Percentiles rank a stretch among this genome's conserved stretches.
phyloP scores from a whole-genome alignment of 2,888 invertebrate genomes.

The Strigamia transsilvanica region DNA sequence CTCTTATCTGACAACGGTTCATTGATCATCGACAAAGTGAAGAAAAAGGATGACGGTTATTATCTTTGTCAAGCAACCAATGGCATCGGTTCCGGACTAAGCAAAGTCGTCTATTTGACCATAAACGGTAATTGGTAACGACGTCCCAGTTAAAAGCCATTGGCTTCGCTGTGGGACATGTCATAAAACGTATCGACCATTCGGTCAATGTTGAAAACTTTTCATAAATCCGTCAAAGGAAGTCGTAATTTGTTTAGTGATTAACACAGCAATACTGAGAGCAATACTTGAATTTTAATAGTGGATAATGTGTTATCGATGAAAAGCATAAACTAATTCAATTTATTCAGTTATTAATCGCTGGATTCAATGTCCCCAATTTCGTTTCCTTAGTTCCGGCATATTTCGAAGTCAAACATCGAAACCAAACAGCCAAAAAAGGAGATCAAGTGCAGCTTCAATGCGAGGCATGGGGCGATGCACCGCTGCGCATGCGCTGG shows the following conservation, averaged over 20 bases:
- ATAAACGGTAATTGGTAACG: slow-evolving; percentile 64
- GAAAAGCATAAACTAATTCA: too few relatives aligned
- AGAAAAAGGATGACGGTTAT: slow-evolving; percentile 65
- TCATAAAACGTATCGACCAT: background rate
- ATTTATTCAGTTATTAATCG: background rate
- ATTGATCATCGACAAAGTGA: slow-evolving; percentile 63
- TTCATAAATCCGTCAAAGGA: background rate
- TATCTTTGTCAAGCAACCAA: slow-evolving; percentile 67
- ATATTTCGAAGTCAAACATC: slow-evolving; percentile 59
- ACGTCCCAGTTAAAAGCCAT: slow-evolving; percentile 14
- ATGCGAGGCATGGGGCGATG: slow-evolving; percentile 66
- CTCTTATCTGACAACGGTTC: slow-evolving; percentile 63
- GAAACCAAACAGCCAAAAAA: slow-evolving; percentile 63
- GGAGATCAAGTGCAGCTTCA: slow-evolving; percentile 64
- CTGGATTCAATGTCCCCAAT: background rate
- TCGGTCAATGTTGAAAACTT: background rate
- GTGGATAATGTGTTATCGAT: too few relatives aligned
- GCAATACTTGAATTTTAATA: background rate
- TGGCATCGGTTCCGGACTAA: slow-evolving; percentile 66
- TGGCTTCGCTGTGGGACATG: background rate
- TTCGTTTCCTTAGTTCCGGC: slow-evolving; percentile 59
- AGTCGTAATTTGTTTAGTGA: background rate
- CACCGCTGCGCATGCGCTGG: slow-evolving; percentile 65
- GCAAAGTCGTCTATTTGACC: slow-evolving; percentile 65
- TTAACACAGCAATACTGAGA: background rate